phyloP scores from a whole-genome alignment of 2,113 vertebrate species.

The Neomonachus schauinslandi region DNA sequence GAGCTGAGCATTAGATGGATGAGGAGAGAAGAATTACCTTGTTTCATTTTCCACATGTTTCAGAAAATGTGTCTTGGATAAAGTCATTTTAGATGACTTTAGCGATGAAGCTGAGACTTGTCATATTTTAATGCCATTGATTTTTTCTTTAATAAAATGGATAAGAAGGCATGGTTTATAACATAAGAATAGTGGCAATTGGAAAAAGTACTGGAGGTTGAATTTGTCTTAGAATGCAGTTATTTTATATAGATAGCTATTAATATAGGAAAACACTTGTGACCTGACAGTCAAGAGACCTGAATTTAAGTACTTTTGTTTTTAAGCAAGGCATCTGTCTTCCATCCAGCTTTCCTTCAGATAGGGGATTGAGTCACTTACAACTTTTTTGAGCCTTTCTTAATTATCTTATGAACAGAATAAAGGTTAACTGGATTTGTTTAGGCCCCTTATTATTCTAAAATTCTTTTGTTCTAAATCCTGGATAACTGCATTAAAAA shows the following conservation, averaged over 20 bases:
- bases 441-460: neutral
- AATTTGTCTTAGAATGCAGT: neutral
- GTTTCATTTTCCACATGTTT: neutral
- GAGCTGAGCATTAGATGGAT: neutral
- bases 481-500: neutral
- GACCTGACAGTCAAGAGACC: neutral
- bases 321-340: neutral
- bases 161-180: neutral
- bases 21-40: neutral
- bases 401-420: neutral
- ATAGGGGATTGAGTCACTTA: neutral
- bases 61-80: neutral
- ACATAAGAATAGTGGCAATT: neutral
- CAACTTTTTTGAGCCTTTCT: neutral
- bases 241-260: neutral
- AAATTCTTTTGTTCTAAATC: conserved; percentile 37
- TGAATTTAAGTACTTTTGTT: neutral
- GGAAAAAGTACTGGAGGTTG: neutral
- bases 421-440: conserved; percentile 12
- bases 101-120: neutral
- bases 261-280: neutral
- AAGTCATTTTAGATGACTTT: neutral
- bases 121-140: neutral
- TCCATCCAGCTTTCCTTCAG: conserved; percentile 2
- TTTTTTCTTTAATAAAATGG: neutral